Evolutionary conservation across 2,888 invertebrate species (phyloP).

Genomic region (Griposia aprilina): DNA sequence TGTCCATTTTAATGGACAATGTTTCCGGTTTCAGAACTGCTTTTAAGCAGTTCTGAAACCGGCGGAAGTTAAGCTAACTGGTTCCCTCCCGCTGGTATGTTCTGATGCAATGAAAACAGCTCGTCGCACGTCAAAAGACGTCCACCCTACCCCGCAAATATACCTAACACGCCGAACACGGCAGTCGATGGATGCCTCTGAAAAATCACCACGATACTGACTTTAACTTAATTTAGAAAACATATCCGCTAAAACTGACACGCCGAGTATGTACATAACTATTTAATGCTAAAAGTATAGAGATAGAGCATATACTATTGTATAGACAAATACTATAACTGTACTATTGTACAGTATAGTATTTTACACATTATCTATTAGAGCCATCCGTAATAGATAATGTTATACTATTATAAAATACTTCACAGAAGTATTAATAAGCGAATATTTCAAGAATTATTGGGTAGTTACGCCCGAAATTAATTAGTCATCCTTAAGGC

Average conservation of each 20-base stretch:
- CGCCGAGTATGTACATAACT: background rate
- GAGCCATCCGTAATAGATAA: no score
- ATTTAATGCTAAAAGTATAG: background rate
- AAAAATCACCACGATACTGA: background rate
- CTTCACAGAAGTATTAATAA: background rate
- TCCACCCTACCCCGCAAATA: no score
- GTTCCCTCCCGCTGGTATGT: background rate
- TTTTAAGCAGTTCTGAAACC: background rate
- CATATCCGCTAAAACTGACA: background rate
- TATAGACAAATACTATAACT: no score
- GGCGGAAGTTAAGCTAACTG: background rate
- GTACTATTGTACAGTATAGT: background rate
- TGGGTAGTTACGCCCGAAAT: background rate
- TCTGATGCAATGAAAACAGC: background rate
- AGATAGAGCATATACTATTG: no score
- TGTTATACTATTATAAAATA: background rate
- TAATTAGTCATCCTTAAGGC: background rate
- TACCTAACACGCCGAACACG: background rate
- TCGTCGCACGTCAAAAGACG: background rate
- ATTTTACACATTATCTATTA: no score
- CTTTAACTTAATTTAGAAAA: background rate
- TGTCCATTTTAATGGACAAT: no score
- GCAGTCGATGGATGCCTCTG: background rate
- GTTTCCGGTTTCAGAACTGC: no score
- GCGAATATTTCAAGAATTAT: background rate